Conservation (phyloP, 2,888 invertebrate species). For the Clusia tigrina region DNA sequence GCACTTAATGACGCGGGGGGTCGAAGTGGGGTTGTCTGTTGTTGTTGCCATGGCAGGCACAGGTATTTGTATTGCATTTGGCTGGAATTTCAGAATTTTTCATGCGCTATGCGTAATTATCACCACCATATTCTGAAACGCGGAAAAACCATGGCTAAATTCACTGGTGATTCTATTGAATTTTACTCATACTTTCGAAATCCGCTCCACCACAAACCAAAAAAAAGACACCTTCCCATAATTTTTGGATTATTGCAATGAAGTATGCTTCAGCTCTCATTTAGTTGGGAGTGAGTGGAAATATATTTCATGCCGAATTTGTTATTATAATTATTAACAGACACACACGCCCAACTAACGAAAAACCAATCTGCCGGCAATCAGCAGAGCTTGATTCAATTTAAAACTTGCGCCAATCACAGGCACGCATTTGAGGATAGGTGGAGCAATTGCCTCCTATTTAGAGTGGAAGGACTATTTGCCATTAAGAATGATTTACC, state of each 20-base stretch:
- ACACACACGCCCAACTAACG: neutral
- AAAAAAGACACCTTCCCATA: too few species aligned
- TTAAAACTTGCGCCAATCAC: neutral
- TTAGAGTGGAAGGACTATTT: neutral
- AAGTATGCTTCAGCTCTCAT: too few species aligned
- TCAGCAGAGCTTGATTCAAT: too few species aligned
- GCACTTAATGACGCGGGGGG: slow-evolving; percentile 14
- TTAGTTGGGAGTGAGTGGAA: too few species aligned
- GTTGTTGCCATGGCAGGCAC: neutral
- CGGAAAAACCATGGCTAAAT: too few species aligned
- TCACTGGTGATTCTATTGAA: too few species aligned
- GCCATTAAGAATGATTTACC: neutral
- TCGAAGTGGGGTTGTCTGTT: neutral
- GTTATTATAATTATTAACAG: too few species aligned
- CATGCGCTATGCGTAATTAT: slow-evolving; percentile 1
- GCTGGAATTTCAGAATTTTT: neutral
- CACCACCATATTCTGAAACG: neutral
- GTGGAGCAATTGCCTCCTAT: neutral
- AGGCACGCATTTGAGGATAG: neutral
- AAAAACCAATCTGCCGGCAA: too few species aligned
- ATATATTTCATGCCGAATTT: too few species aligned
- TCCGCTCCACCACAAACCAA: too few species aligned
- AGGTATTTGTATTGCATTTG: neutral
- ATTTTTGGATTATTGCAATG: too few species aligned
- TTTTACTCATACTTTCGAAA: too few species aligned